Evolutionary conservation across 2,797 vertebrate genomes (phyloP), one percentile per base, ranked within the genome.

Genomic region (Cichlasoma orientale): DNA sequence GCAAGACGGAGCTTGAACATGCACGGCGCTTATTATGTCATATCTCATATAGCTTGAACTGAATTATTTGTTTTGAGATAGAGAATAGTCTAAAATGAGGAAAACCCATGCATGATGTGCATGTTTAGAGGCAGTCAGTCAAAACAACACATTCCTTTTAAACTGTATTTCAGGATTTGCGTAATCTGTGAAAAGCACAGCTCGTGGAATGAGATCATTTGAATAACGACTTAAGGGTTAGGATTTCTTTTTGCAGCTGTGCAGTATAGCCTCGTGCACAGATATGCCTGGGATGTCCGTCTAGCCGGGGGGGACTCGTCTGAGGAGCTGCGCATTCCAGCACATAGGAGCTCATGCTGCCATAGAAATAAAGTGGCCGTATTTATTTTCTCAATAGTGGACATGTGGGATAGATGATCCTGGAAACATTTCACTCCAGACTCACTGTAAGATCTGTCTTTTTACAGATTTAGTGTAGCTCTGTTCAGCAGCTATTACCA

Each of bases 181-280:
- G 83, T 80, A 86, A 89, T 89, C 80, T 78, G 83, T 82, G 71
- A 88, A 84, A 72, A 74, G 9, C 87, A 70, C 71, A 44, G 56
- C 41, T 21, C 47, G 56, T 75, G 68, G 70, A 87, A 82, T 90
- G 90, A 90, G 88, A 84, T 92, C 84, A 92, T 92, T 83, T 92
- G 77, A 89, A 91, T 82, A 86, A 89, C 25, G 85, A 88, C 83
- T 79, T 41, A 29, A 77, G 87, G 92, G 83, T 92, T 90, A 77
- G 90, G 82, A 86, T 90, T 92, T 91, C 91, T 93, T 91, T 91
- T 86, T 92, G 90, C 91, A 93, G 91, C 88, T 89, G 90, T 80
- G 90, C 87, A 27, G 87, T 83, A 76, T 50, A 80, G 85, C 79
- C 63, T 72, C 83, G 75, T 56, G 82, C 66, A 79, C 74, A 82